These are phyloP conservation scores for Excalfactoria chinensis DNA, from an alignment of 2,113 vertebrate genomes.

Conservation along the genomic window DNA sequence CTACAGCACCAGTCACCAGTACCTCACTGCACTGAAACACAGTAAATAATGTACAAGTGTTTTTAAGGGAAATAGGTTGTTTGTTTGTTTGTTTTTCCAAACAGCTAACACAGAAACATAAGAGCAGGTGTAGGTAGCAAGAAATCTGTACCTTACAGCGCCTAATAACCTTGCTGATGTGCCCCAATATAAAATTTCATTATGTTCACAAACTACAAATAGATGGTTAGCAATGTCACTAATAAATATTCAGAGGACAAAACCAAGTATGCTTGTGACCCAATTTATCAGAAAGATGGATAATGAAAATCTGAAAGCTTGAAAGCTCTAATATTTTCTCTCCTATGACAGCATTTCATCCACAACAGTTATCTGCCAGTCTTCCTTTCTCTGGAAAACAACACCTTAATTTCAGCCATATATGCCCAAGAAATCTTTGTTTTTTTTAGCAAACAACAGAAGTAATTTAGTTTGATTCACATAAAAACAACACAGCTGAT, in stretches of 20 bases:
- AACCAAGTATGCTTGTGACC: neutral
- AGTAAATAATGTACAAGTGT: neutral
- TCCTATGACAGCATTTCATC: neutral
- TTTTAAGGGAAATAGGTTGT: neutral
- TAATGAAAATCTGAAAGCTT: neutral
- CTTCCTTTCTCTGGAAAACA: neutral
- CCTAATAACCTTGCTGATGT: neutral
- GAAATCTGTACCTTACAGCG: neutral
- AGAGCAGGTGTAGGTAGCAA: neutral
- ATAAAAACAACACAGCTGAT: neutral
- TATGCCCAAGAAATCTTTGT: neutral
- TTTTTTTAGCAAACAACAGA: neutral
- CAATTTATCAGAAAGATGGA: neutral
- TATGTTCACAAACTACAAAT: neutral
- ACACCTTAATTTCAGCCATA: neutral
- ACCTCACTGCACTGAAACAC: accelerated
- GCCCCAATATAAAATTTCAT: neutral
- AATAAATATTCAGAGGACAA: neutral
- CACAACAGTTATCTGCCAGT: neutral
- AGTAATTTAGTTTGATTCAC: neutral
- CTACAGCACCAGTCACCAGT: no score
- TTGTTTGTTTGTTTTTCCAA: no score
- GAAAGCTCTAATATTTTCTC: neutral
- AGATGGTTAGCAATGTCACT: neutral
- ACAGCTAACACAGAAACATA: neutral